Conservation (phyloP, 2,888 invertebrate genomes). For the Clivina fossor region DNA sequence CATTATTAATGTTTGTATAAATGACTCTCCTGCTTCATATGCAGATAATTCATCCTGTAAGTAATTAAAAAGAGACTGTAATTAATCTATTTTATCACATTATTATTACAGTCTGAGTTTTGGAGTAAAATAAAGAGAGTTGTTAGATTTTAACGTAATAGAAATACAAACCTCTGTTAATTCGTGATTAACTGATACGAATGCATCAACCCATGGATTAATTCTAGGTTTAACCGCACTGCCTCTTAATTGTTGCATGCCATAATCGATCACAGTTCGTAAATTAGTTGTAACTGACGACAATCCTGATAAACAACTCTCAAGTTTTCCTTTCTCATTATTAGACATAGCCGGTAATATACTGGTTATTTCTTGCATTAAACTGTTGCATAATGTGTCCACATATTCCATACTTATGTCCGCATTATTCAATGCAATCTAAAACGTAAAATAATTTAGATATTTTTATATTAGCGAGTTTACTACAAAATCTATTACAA, state of each 20-base stretch:
- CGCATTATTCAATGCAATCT: conserved; percentile 87
- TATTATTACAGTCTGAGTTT: background rate
- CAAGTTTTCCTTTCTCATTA: conserved; percentile 70
- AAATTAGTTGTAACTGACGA: conserved; percentile 61
- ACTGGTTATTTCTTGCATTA: conserved; percentile 69
- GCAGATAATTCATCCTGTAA: conserved; percentile 75
- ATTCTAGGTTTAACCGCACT: conserved; percentile 83
- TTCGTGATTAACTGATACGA: conserved; percentile 74
- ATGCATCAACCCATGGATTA: conserved; percentile 82
- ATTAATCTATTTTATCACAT: no score
- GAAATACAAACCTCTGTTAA: conserved; percentile 68
- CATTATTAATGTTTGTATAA: conserved; percentile 77
- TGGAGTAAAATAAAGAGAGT: background rate
- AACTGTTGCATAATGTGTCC: conserved; percentile 77
- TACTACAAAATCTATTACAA: conserved; percentile 48
- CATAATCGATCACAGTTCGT: conserved; percentile 73
- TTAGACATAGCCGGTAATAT: conserved; percentile 62
- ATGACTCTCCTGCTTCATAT: conserved; percentile 87
- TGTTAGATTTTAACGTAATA: no score
- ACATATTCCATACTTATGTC: conserved; percentile 90
- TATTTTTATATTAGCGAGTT: background rate
- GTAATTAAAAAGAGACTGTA: no score
- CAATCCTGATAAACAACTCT: conserved; percentile 68
- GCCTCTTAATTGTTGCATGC: conserved; percentile 75
- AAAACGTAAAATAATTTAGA: conserved; percentile 42